Evolutionary conservation across 2,113 vertebrate genomes (phyloP).

Genomic region (Nothobranchius furzeri): DNA sequence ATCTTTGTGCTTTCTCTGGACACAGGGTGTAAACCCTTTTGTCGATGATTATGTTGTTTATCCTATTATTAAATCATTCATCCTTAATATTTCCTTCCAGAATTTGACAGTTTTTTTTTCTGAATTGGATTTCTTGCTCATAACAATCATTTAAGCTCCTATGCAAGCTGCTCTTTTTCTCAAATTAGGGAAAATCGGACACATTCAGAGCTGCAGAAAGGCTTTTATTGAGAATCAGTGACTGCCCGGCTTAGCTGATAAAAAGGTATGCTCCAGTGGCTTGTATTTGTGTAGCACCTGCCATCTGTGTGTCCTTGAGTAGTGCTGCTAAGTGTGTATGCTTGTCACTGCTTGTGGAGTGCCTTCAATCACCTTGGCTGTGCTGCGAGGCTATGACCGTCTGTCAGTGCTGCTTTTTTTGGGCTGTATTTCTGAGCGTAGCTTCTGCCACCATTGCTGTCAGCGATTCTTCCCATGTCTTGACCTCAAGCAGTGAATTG

Average conservation of each 20-base stretch:
- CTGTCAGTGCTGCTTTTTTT: conserved; percentile 27
- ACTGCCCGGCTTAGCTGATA: conserved; percentile 47
- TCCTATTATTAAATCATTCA: conserved; percentile 9
- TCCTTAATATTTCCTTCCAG: conserved; percentile 2
- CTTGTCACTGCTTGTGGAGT: conserved; percentile 46
- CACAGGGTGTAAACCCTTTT: background rate
- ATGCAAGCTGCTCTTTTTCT: conserved; percentile 20
- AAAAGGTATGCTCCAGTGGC: conserved; percentile 65
- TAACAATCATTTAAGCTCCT: conserved; percentile 9
- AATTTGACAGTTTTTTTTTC: background rate
- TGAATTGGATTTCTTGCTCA: conserved; percentile 10
- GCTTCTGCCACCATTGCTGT: conserved; percentile 4
- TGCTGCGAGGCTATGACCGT: conserved; percentile 47
- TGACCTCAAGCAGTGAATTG: conserved; percentile 16
- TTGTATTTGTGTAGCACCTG: conserved; percentile 69
- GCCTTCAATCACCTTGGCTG: conserved; percentile 45
- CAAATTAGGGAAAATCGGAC: background rate
- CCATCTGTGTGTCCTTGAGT: conserved; percentile 73
- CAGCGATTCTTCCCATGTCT: conserved; percentile 9
- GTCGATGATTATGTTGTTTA: background rate
- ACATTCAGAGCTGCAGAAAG: conserved; percentile 27
- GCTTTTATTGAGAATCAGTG: conserved; percentile 37
- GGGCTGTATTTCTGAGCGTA: background rate
- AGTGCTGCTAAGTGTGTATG: conserved; percentile 8
- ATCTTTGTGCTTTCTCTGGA: background rate